Evolutionary conservation across 1,140 invertebrate genomes (phyloP).

Genomic region (Euglossa dilemma): DNA sequence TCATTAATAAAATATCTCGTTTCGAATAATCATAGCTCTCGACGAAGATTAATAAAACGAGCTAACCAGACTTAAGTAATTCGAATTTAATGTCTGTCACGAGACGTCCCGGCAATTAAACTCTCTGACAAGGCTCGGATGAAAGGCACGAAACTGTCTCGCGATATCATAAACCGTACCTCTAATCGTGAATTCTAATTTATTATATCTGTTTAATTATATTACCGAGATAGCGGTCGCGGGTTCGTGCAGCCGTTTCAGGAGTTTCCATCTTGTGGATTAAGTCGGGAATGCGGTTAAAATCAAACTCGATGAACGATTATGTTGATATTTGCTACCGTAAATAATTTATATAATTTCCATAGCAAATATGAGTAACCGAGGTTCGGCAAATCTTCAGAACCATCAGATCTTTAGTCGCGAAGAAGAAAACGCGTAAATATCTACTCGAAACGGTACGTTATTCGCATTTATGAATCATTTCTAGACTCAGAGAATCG

Average conservation of each 20-base stretch:
- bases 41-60: slow-evolving; percentile 13
- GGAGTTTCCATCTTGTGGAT: neutral
- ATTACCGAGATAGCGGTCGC: neutral
- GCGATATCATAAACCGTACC: neutral
- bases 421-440: too few relatives aligned
- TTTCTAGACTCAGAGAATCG: too few relatives aligned
- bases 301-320: neutral
- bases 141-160: slow-evolving; percentile 6
- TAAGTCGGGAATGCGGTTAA: neutral
- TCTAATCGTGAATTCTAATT: neutral
- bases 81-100: neutral
- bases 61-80: neutral
- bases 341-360: neutral
- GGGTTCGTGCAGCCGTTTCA: neutral
- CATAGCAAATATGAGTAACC: too few relatives aligned
- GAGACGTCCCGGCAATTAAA: slow-evolving; percentile 5
- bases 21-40: neutral
- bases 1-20: slow-evolving; percentile 2
- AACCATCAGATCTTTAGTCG: too few relatives aligned
- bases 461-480: too few relatives aligned
- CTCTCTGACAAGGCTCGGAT: neutral
- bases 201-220: neutral
- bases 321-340: neutral
- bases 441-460: too few relatives aligned
- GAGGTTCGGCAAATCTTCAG: too few relatives aligned